Evolutionary conservation across 2,888 invertebrate species (phyloP).

Genomic region (Drosophila paramelanica): DNA sequence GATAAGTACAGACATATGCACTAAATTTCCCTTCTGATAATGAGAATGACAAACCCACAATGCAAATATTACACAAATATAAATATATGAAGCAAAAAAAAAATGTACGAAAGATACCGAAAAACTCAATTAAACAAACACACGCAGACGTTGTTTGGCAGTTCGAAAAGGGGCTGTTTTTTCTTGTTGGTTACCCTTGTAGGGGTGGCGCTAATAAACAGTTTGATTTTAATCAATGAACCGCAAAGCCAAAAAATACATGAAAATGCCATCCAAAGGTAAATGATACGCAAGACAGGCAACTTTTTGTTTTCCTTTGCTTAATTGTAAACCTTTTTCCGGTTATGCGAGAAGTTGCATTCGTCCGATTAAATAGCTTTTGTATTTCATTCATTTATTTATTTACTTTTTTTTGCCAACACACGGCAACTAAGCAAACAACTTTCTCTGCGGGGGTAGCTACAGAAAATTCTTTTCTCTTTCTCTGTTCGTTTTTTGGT

Average conservation of each 20-base stretch:
- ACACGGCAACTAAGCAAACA: constrained; percentile 71
- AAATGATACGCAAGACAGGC: constrained; percentile 49
- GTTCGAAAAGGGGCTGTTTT: constrained; percentile 16
- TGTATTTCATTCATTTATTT: constrained; percentile 23
- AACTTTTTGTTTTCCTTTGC: constrained; percentile 19
- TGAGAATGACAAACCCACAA: constrained; percentile 79
- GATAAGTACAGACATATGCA: constrained; percentile 43
- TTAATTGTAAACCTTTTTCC: constrained; percentile 74
- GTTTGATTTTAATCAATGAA: constrained; percentile 82
- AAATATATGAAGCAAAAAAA: constrained; percentile 21
- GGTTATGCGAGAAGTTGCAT: constrained; percentile 22
- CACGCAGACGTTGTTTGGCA: constrained; percentile 45
- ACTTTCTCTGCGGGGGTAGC: constrained; percentile 56
- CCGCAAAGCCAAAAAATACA: constrained; percentile 75
- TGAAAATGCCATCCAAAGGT: constrained; percentile 57
- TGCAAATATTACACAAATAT: constrained; percentile 52
- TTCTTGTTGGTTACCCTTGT: constrained; percentile 15
- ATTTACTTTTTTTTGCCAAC: constrained; percentile 45
- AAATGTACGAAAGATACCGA: constrained; percentile 38
- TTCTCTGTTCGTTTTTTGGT: constrained; percentile 9
- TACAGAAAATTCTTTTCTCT: constrained; percentile 26
- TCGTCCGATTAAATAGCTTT: constrained; percentile 62
- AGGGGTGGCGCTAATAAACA: constrained; percentile 67
- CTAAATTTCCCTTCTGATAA: constrained; percentile 37
- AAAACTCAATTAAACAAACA: constrained; percentile 79